Evolutionary conservation across 2,888 invertebrate genomes (phyloP).

Genomic region (Macrostomum cliftonense): DNA sequence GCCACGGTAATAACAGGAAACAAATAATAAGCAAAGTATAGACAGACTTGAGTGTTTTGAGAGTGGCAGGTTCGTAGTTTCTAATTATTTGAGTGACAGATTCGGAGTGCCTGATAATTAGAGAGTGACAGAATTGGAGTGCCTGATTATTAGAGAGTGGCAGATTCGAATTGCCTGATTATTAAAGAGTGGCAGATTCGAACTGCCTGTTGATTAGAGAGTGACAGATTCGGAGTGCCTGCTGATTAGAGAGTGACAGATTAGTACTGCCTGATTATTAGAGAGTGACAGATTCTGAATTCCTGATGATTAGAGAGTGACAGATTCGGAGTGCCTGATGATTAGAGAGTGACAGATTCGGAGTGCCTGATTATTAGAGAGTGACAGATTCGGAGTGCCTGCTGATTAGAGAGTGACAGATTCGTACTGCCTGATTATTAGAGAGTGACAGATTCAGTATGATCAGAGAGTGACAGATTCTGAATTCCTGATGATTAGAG

Average conservation of each 20-base stretch:
- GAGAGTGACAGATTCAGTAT: too few relatives aligned
- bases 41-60: slow-evolving; percentile 48
- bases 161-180: slow-evolving; percentile 66
- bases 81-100: slow-evolving; percentile 73
- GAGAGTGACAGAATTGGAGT: too few relatives aligned
- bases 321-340: slow-evolving; percentile 67
- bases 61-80: slow-evolving; percentile 69
- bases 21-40: too few relatives aligned
- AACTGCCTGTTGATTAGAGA: too few relatives aligned
- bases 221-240: too few relatives aligned
- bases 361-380: slow-evolving; percentile 63
- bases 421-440: slow-evolving; percentile 63
- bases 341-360: slow-evolving; percentile 64
- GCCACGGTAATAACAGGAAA: slow-evolving; percentile 45
- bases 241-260: slow-evolving; percentile 62
- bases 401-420: slow-evolving; percentile 62
- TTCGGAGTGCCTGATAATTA: slow-evolving; percentile 66
- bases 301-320: slow-evolving; percentile 61
- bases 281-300: too few relatives aligned
- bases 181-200: too few relatives aligned
- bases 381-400: too few relatives aligned
- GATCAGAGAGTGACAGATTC: too few relatives aligned
- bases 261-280: slow-evolving; percentile 63
- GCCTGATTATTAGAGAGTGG: too few relatives aligned
- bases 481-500: too few relatives aligned